phyloP scores from a whole-genome alignment of 2,113 vertebrate genomes.

The Trinectes maculatus region DNA sequence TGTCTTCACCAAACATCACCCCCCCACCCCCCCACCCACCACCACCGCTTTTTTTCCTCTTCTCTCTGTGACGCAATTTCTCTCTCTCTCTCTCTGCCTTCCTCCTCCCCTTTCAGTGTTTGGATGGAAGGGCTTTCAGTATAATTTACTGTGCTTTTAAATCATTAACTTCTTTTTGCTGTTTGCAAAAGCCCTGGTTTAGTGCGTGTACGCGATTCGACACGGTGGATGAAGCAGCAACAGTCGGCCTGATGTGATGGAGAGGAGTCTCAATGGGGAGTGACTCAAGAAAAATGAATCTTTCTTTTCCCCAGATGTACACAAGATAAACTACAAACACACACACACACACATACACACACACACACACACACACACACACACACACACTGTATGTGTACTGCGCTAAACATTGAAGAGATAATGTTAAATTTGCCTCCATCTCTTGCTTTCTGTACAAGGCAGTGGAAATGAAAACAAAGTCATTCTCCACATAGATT shows the following conservation, averaged over 20 bases:
- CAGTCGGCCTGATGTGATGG: constrained; percentile 53
- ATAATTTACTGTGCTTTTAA: constrained; percentile 82
- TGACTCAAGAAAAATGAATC: constrained; percentile 32
- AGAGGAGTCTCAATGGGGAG: constrained; percentile 28
- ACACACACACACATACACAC: constrained; percentile 68
- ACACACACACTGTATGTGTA: constrained; percentile 70
- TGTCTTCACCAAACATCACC: neutral
- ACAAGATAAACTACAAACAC: constrained; percentile 60
- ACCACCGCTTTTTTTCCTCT: neutral
- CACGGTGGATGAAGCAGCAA: constrained; percentile 55
- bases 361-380: constrained; percentile 65
- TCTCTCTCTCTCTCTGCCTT: constrained; percentile 42
- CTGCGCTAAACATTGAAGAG: constrained; percentile 74
- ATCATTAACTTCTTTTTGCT: constrained; percentile 79
- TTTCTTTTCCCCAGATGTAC: constrained; percentile 35
- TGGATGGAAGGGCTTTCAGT: constrained; percentile 76
- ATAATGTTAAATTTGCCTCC: constrained; percentile 64
- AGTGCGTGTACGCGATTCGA: constrained; percentile 65
- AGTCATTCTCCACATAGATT: constrained; percentile 75
- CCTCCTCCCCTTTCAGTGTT: constrained; percentile 42
- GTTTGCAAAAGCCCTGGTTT: constrained; percentile 70
- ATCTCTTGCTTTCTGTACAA: constrained; percentile 71
- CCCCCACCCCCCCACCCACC: neutral
- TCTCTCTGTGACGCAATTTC: constrained; percentile 35
- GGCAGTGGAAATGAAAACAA: constrained; percentile 78